phyloP scores from a whole-genome alignment of 1,140 invertebrate genomes.

The Reticulitermes speratus region DNA sequence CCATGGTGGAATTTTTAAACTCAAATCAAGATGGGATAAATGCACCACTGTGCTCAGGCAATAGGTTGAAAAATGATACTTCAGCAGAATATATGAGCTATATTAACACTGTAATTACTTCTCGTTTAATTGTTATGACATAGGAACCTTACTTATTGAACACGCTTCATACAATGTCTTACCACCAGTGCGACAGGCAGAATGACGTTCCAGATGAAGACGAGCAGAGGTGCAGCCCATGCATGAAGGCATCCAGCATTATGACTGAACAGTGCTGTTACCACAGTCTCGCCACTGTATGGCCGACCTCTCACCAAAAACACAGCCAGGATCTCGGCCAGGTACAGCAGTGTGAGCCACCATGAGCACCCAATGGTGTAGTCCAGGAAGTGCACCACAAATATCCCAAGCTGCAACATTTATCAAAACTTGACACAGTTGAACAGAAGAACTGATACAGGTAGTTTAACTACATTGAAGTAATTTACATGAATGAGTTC shows the following conservation, averaged over 20 bases:
- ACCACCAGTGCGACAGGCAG: conserved; percentile 76
- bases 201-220: conserved; percentile 87
- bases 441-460: background rate
- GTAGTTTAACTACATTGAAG: background rate
- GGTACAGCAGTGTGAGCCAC: conserved; percentile 81
- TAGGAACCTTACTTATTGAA: too few relatives aligned
- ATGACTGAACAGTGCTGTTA: conserved; percentile 57
- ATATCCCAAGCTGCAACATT: conserved; percentile 71
- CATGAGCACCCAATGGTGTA: conserved; percentile 78
- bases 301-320: conserved; percentile 81
- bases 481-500: too few relatives aligned
- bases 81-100: too few relatives aligned
- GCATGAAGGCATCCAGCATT: conserved; percentile 53
- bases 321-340: conserved; percentile 72
- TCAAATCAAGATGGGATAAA: too few relatives aligned
- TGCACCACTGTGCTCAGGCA: too few relatives aligned
- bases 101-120: too few relatives aligned
- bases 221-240: conserved; percentile 68
- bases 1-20: too few relatives aligned
- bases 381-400: conserved; percentile 81
- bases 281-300: conserved; percentile 79
- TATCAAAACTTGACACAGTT: background rate
- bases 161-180: conserved; percentile 39
- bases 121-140: too few relatives aligned
- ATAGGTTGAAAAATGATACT: too few relatives aligned